These are phyloP conservation scores for Aphelocoma californica DNA, from an alignment of 2,797 vertebrate species.

Conservation along the genomic window DNA sequence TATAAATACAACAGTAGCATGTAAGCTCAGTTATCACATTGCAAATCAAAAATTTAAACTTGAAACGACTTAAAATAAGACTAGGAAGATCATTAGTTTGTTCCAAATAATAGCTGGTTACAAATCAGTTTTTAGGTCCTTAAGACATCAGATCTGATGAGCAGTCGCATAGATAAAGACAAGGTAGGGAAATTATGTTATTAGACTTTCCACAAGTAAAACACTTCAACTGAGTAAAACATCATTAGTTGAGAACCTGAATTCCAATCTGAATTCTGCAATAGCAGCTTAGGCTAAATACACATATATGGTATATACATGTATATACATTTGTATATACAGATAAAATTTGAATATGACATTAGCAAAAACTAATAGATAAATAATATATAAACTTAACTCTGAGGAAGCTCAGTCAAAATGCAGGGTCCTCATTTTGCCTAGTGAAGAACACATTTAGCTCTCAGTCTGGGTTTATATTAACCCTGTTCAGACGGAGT, in stretches of 20 bases:
- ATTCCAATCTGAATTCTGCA: background rate
- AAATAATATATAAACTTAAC: background rate
- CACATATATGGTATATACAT: background rate
- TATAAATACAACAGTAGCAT: background rate
- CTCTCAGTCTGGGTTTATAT: background rate
- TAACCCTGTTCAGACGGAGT: background rate
- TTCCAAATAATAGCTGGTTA: background rate
- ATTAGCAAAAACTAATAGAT: background rate
- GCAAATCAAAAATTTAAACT: background rate
- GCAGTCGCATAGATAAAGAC: background rate
- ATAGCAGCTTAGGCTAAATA: background rate
- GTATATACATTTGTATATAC: background rate
- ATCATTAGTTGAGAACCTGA: background rate
- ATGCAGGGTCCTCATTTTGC: background rate
- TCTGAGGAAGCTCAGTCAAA: background rate
- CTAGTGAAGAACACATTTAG: background rate
- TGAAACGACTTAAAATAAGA: background rate
- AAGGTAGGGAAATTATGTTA: background rate
- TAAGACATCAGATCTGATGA: background rate
- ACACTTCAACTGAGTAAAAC: background rate
- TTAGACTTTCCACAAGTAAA: background rate
- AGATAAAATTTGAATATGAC: background rate
- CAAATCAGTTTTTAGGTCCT: background rate
- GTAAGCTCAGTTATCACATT: background rate
- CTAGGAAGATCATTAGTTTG: background rate